Conservation (phyloP, 2,113 vertebrate species). For the Vicugna pacos region DNA sequence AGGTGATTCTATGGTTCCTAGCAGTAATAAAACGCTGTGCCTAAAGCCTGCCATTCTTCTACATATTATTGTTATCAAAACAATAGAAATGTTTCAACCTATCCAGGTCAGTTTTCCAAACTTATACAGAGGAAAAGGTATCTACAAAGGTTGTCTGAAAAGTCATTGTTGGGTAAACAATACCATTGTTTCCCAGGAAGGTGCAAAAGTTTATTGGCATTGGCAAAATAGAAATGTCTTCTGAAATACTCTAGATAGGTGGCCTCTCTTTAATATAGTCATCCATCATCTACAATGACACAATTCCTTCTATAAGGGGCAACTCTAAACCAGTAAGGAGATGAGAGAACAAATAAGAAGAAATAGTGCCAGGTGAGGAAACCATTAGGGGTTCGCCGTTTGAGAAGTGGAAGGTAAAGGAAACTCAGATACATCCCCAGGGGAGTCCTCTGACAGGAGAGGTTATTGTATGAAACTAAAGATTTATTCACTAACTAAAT, state of each 20-base stretch:
- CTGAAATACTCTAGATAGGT: not conserved
- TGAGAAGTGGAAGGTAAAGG: not conserved
- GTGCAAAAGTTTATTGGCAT: not conserved
- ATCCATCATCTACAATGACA: not conserved
- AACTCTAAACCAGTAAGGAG: not conserved
- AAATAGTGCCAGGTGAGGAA: not conserved
- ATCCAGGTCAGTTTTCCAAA: not conserved
- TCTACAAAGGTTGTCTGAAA: not conserved
- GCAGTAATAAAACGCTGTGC: not conserved
- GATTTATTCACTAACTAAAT: constrained; percentile 6
- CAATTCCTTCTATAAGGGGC: not conserved
- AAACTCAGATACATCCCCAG: not conserved
- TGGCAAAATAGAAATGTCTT: not conserved
- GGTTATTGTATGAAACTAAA: not conserved
- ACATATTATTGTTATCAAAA: not conserved
- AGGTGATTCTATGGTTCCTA: not conserved
- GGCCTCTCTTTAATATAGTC: not conserved
- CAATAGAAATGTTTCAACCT: not conserved
- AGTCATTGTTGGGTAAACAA: not conserved
- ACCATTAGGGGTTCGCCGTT: not conserved
- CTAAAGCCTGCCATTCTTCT: not conserved
- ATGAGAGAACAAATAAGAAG: not conserved
- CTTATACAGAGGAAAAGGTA: not conserved
- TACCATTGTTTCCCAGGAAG: not conserved
- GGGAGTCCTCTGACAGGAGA: not conserved